Percentiles rank a stretch among this genome's conserved stretches.
Conservation (phyloP, 2,888 invertebrate species). For the Hermaeophaga mercurialis region DNA sequence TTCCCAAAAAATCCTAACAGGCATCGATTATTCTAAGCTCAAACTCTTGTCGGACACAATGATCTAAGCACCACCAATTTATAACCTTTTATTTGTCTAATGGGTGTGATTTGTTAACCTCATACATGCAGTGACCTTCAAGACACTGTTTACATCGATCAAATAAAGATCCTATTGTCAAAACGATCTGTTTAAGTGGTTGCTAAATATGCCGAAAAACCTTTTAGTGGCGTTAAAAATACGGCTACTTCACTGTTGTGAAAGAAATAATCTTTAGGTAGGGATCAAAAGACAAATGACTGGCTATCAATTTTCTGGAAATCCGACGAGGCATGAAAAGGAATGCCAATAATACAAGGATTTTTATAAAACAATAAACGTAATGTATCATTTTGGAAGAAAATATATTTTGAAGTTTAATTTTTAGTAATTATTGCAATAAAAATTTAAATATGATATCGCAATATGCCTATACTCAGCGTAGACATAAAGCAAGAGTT, state of each 20-base stretch:
- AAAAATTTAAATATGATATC: too few relatives aligned
- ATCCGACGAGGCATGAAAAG: constrained; percentile 22
- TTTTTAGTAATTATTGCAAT: too few relatives aligned
- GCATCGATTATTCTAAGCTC: constrained; percentile 48
- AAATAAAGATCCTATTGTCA: constrained; percentile 47
- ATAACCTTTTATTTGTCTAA: constrained; percentile 56
- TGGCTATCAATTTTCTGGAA: constrained; percentile 50
- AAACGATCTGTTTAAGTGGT: constrained; percentile 37
- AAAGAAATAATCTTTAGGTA: constrained; percentile 44
- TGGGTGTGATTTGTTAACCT: constrained; percentile 55
- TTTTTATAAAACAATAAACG: constrained; percentile 14
- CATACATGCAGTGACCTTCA: constrained; percentile 45
- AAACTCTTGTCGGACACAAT: constrained; percentile 38
- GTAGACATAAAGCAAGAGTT: too few relatives aligned
- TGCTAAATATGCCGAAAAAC: constrained; percentile 44
- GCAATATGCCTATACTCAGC: too few relatives aligned
- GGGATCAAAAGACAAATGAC: constrained; percentile 52
- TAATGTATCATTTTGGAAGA: background rate
- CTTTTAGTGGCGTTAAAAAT: constrained; percentile 53
- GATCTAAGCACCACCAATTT: constrained; percentile 55
- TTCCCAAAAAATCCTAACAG: constrained; percentile 35
- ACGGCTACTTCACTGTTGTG: constrained; percentile 43
- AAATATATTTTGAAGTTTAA: background rate
- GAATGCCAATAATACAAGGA: constrained; percentile 8
- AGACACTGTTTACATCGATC: constrained; percentile 47